Base-by-base conservation (phyloP, 2,113 vertebrate species). In the Festucalex cinctus region DNA sequence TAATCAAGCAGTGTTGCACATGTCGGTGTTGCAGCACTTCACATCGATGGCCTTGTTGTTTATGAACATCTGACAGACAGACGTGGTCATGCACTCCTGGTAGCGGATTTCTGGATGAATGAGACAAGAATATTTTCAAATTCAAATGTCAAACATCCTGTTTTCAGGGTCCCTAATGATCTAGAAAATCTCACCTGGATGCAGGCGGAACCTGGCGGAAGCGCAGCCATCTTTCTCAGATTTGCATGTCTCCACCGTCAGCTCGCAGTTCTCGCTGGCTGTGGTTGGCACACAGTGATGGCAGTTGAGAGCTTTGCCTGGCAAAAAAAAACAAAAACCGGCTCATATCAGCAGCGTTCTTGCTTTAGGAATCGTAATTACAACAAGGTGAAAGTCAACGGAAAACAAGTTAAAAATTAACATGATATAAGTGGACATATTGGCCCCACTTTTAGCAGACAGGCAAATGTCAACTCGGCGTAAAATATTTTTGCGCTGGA, bases 71-170 rank as follows among this genome's bases (percentile, higher is more conserved):
- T 85, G 3, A 2, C 90, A 92, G 82, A 86, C 85, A 1, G 53
- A n/a, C 74, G 79, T 7, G 26, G 70, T 51, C 78, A 90, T 90
- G 82, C 91, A 92, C 73, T 85, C 90, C 85, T 90, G 91, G 75
- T 66, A 92, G 1, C 85, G 77, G 24, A 81, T 87, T 19, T 37
- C 91, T 92, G 24, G 9, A 28, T 6, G 10, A 44, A 41, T 62
- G n/a, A 2, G 35, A 13, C 20, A 17, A 16, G 35, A 17, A 24
- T 5, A 22, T 12, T 62, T 44, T 63, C 32, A 28, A 51, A 4
- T 53, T 26, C n/a, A 16, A 48, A 32, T 17, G 54, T 17, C 17
- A 16, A 32, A 28, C 54, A 56, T 28, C 6, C 26, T 26, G 4
- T 24, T 26, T 9, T 12, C 10, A 4, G 22, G n/a, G 22, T 57